These are phyloP conservation scores for Amphiprion clarkii DNA, from an alignment of 2,797 vertebrate species.

Conservation along the genomic window DNA sequence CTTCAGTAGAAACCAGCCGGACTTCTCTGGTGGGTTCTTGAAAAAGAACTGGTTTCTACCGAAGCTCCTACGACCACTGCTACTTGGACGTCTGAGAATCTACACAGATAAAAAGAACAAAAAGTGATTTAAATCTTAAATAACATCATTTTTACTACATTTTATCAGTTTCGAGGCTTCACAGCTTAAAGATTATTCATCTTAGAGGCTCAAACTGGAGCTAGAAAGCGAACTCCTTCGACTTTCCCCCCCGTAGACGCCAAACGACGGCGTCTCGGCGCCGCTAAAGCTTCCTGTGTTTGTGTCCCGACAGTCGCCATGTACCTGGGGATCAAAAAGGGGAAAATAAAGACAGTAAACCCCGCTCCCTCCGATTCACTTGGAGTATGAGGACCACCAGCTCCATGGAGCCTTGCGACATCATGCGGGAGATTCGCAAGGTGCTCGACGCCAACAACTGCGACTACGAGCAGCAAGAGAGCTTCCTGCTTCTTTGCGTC, in stretches of 20 bases:
- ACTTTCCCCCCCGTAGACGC: no score
- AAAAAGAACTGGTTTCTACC: no score
- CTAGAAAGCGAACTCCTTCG: neutral
- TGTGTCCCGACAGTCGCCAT: conserved; percentile 89
- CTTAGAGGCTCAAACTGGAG: conserved; percentile 17
- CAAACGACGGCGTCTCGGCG: no score
- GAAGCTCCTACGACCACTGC: no score
- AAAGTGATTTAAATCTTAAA: no score
- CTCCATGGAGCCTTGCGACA: conserved; percentile 96
- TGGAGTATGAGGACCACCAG: conserved; percentile 99
- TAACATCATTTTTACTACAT: neutral
- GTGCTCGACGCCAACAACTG: conserved; percentile 96
- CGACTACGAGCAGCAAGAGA: conserved; percentile 96
- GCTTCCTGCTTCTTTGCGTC: conserved; percentile 96
- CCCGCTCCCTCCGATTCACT: conserved; percentile 92
- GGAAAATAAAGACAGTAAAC: conserved; percentile 94
- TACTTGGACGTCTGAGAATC: no score
- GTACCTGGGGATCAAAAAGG: conserved; percentile 95
- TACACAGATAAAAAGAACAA: no score
- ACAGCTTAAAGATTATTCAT: no score
- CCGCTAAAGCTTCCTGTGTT: no score
- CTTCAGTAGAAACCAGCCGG: no score
- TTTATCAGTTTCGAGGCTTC: conserved; percentile 21
- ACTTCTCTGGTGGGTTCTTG: no score
- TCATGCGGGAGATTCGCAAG: conserved; percentile 98